Evolutionary conservation across 1,140 invertebrate genomes (phyloP), one percentile per base, ranked within the genome.

Genomic region (Dinothrombium tinctorium): DNA sequence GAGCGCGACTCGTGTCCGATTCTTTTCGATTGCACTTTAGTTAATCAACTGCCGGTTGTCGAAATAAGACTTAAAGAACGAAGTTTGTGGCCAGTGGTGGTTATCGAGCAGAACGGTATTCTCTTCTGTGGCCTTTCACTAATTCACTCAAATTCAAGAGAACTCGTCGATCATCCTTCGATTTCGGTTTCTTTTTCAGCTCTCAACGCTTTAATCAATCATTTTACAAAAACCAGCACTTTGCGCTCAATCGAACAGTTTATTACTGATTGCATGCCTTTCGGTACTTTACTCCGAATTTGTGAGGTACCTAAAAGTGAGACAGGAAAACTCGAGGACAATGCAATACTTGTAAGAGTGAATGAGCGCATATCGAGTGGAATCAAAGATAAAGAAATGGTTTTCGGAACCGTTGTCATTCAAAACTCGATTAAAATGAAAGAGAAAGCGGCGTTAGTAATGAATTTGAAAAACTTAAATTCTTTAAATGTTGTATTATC

Each of bases 41-140:
- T 4, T 15, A 40, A 40, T 19, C 4, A 28, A 31, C 24, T 40
- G 11, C 38, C 38, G 4, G 38, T 40, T 5, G 24, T 40, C 21
- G 17, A 20, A 5, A 12, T 40, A n/a, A 40, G 17, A 5, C 29
- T 28, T 32, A 28, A 40, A 4, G 23, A 40, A 40, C 6, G 24
- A 28, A 40, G n/a, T 15, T 5, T 28, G n/a, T 28, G 26, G 26
- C 26, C 26, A n/a, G 7, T 28, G 7, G n/a, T 28, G 7, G n/a
- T 28, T 8, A 28, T 28, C n/a, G 26, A 28, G n/a, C 26, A 28
- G 7, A 28, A 28, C n/a, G n/a, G n/a, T 7, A 7, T 8, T 28
- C 26, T 28, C n/a, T 28, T 28, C n/a, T 28, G 26, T 28, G 26
- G 26, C 26, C 26, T 28, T 8, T n/a, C 26, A 28, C n/a, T 28